phyloP scores from a whole-genome alignment of 2,888 invertebrate species.

The Flabesymbios commensalis region DNA sequence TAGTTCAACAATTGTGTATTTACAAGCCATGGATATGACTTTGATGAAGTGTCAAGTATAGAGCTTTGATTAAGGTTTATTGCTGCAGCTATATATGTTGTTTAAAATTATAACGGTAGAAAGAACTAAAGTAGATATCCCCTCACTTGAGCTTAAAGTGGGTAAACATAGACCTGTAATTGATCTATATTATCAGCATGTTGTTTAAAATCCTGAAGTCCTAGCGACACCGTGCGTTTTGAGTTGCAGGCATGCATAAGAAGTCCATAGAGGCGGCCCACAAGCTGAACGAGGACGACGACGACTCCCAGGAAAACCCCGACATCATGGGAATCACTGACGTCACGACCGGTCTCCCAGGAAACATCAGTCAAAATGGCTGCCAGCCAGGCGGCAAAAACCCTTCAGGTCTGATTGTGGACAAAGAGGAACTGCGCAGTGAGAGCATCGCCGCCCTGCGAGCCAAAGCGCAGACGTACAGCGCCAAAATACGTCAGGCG shows the following conservation, averaged over 20 bases:
- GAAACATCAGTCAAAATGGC: constrained; percentile 19
- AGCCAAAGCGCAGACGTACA: constrained; percentile 92
- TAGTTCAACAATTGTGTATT: too few relatives aligned
- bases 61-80: too few relatives aligned
- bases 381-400: constrained; percentile 19
- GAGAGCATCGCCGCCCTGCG: constrained; percentile 92
- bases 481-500: constrained; percentile 26
- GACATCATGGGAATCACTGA: constrained; percentile 28
- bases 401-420: constrained; percentile 26
- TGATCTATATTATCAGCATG: too few relatives aligned
- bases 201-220: too few relatives aligned
- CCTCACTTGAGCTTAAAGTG: too few relatives aligned
- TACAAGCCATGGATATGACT: too few relatives aligned
- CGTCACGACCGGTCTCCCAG: neutral
- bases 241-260: constrained; percentile 30
- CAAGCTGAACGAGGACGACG: constrained; percentile 72
- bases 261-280: constrained; percentile 54
- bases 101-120: too few relatives aligned
- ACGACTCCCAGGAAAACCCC: constrained; percentile 64
- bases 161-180: too few relatives aligned
- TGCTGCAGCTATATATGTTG: too few relatives aligned
- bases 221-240: too few relatives aligned
- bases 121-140: too few relatives aligned
- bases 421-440: constrained; percentile 66
- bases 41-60: too few relatives aligned